Base-by-base conservation (phyloP, 2,797 vertebrate species). In the Ptychadena robeensis region DNA sequence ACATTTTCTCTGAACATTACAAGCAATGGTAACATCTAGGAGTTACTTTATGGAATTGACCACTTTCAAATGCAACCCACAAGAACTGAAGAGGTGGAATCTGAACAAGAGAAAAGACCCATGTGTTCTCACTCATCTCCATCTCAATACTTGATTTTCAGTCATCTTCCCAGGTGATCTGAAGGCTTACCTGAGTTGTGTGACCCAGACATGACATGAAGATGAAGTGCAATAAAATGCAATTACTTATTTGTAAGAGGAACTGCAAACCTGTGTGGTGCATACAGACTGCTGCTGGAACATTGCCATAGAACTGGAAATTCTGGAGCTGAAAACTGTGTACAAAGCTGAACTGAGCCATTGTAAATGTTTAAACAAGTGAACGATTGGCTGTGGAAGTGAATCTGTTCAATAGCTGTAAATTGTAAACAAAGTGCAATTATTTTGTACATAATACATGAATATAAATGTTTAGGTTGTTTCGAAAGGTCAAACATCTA, bases 341-440 rank as follows among this genome's bases (percentile, higher is more conserved):
- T 87, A 87, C 89, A 89, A 87, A 89, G 82, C 88, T 85, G 90
- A 93, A 93, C 91, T 93, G 93, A 94, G 93, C 91, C 93, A 90
- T 81, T 94, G 93, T 93, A 93, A 91, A 93, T 91, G 93, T 70
- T 86, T 82, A 87, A 80, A 76, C 86, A 27, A 37, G 31, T 53
- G 12, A 71, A 64, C 44, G 30, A 92, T 92, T 90, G n/a, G 93
- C 91, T 93, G 92, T 91, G 91, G 86, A 90, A 90, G 89, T 86
- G 85, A 92, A 93, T 92, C 88, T 90, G 87, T 92, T 88, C 87
- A 93, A 94, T 94, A 91, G 89, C 86, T 94, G 91, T 93, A 93
- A 92, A 91, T 87, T 89, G 81, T 88, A 87, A 91, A 91, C 87
- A 81, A 59, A 79, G 73, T 86, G 73, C 82, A 79, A 75, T 76